Evolutionary conservation across 2,113 vertebrate species (phyloP), one percentile per base, ranked within the genome.

Genomic region (Saimiri boliviensis): DNA sequence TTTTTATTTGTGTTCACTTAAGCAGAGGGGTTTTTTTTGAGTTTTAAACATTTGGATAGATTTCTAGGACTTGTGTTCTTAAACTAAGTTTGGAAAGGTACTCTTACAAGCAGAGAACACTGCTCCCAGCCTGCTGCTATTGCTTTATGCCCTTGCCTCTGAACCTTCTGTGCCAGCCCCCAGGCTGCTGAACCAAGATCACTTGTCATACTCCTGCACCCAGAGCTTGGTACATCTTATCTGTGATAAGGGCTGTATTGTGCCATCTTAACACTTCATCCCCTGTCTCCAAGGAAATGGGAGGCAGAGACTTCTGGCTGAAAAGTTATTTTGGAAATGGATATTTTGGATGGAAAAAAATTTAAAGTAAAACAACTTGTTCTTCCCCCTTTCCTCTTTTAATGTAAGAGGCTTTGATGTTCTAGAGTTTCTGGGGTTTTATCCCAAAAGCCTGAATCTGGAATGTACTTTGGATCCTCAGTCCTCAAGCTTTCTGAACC

Each of bases 331-430:
- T 97, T 96, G 92, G 82, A 96, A 95, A 97, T 97, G 70, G 88
- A 92, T 98, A 95, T 98, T 98, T 98, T 98, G 49, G 95, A 98
- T 96, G 45, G 52, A 83, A 93, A 86, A 77, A 52, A 40, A 42
- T 97, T 97, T 95, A 14, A 96, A 89, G 7, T 70, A 89, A 95
- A 93, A 74, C 60, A 58, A 81, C 49, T 77, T 47, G 85, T 63
- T 49, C 52, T 92, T 58, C 3, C 9, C 37, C n/a, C 12, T 63
- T 79, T 9, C 32, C 20, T 11, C 17, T 92, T 77, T 66, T 96
- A 98, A 96, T 94, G 35, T 95, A 93, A 96, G 80, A 93, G 82
- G 68, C 30, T 93, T 89, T 79, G 49, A 66, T 82, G 81, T 84
- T 76, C 68, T 74, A 60, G 52, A 37, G 45, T 77, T 91, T 45